Base-by-base conservation (phyloP, 2,113 vertebrate species). In the Panthera leo region DNA sequence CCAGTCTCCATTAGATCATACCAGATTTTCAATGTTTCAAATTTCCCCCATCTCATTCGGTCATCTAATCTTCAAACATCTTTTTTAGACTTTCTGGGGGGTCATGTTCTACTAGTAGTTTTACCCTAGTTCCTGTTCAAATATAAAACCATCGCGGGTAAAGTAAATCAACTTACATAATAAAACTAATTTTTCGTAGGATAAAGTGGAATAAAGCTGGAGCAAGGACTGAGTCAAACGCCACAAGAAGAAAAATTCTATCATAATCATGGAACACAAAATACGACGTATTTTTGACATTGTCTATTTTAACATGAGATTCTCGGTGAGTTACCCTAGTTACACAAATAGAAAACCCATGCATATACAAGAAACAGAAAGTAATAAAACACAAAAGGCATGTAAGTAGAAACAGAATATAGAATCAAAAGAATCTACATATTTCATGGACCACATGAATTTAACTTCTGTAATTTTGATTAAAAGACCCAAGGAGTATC, bases 241-340 rank as follows among this genome's bases (percentile, higher is more conserved):
- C 4, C 45, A 73, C 1, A 71, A 48, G 21, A 89, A 86, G 67
- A 71, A 92, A 90, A 95, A 82, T 3, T 86, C 4, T 19, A 10
- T 85, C 39, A 75, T 12, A 76, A 53, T 48, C 68, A 80, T 3
- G 96, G 48, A 10, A 61, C 19, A 91, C 2, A 76, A 97, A 97
- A 89, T 31, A 83, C 51, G 9, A 95, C 29, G 42, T 16, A 80
- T 84, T 82, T 95, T 45, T 71, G 10, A 95, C 55, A 53, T 58
- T 95, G 53, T 76, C 48, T 84, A 85, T 75, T 98, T 94, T 85
- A 75, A 87, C 67, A 63, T 63, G 79, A 92, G 23, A 68, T 61
- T 91, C 29, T 93, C 42, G 10, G 4, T 67, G 39, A 96, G 51
- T 76, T 94, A 96, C 16, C 16, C 65, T 61, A 86, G 39, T 51